These are phyloP conservation scores for Pasiphila rectangulata DNA, from an alignment of 2,888 invertebrate genomes.

Conservation along the genomic window DNA sequence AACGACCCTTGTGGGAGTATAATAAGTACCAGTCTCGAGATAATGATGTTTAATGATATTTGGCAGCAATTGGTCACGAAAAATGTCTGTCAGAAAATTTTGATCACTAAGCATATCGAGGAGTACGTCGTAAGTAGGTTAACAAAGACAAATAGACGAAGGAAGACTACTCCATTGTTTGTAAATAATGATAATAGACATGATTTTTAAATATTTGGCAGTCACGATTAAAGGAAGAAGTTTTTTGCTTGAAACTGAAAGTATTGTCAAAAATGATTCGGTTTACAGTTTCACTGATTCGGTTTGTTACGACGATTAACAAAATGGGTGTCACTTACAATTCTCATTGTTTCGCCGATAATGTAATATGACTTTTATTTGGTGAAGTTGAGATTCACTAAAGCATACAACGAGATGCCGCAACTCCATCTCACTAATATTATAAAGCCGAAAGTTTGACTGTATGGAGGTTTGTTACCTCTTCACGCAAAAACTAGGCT, in stretches of 20 bases:
- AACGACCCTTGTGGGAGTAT: conserved; percentile 34
- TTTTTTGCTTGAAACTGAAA: too few relatives aligned
- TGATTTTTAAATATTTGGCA: not conserved
- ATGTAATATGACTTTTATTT: conserved; percentile 6
- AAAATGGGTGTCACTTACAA: too few relatives aligned
- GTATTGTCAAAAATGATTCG: too few relatives aligned
- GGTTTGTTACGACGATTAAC: too few relatives aligned
- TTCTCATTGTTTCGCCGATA: conserved; percentile 2
- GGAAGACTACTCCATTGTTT: conserved; percentile 40
- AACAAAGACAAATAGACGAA: conserved; percentile 57
- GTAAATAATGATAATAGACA: conserved; percentile 12
- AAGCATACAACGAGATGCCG: conserved; percentile 18
- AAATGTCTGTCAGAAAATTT: conserved; percentile 45
- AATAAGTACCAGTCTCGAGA: conserved; percentile 26
- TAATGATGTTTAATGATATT: conserved; percentile 51
- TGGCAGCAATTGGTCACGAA: conserved; percentile 50
- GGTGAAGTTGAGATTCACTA: conserved; percentile 9
- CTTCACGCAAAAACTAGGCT: too few relatives aligned
- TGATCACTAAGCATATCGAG: conserved; percentile 53
- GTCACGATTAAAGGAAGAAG: not conserved
- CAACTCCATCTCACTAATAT: too few relatives aligned
- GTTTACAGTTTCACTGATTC: too few relatives aligned
- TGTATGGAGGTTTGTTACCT: too few relatives aligned
- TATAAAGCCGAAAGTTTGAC: too few relatives aligned
- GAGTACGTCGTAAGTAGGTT: conserved; percentile 50